These are phyloP conservation scores for Acromyrmex echinatior DNA, from an alignment of 1,140 invertebrate genomes.

Conservation along the genomic window DNA sequence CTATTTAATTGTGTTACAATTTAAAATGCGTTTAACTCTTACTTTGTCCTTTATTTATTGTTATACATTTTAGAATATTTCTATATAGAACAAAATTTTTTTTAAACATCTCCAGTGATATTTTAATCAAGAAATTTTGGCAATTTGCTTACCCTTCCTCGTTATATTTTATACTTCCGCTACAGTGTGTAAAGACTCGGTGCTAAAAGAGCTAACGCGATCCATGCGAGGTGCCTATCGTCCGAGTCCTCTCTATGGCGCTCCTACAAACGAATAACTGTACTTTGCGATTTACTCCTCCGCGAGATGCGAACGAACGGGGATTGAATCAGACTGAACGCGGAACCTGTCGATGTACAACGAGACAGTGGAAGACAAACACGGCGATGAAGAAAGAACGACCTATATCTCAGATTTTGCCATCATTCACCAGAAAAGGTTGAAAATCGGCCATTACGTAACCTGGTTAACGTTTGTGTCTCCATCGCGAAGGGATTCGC, in stretches of 20 bases:
- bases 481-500: conserved; percentile 31
- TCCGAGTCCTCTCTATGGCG: conserved; percentile 70
- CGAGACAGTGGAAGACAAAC: conserved; percentile 41
- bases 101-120: neutral
- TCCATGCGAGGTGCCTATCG: conserved; percentile 20
- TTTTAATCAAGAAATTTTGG: neutral
- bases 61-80: too few species aligned
- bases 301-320: conserved; percentile 62
- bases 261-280: conserved; percentile 80
- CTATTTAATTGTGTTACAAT: too few species aligned
- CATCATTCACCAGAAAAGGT: conserved; percentile 33
- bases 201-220: neutral
- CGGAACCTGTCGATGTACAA: conserved; percentile 48
- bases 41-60: too few species aligned
- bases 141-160: neutral
- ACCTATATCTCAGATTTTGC: neutral
- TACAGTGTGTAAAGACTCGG: neutral
- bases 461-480: conserved; percentile 71
- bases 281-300: conserved; percentile 79
- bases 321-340: conserved; percentile 20
- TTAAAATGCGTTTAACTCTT: too few species aligned
- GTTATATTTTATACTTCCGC: neutral
- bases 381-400: conserved; percentile 21
- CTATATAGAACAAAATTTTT: neutral
- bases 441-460: conserved; percentile 76